Base-by-base conservation (phyloP, 2,888 invertebrate genomes). In the Anorthoa munda region DNA sequence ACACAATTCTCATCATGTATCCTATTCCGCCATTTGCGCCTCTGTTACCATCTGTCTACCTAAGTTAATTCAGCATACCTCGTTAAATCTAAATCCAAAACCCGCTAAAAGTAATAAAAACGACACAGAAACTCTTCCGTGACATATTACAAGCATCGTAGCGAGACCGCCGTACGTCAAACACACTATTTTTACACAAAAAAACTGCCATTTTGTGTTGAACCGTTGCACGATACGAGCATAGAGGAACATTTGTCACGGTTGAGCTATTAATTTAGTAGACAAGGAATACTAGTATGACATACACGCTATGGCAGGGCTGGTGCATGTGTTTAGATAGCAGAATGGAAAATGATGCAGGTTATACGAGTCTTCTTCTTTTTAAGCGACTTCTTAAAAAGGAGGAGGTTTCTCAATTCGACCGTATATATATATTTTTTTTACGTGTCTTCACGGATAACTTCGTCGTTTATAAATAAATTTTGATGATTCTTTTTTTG, bases 191-290 rank as follows among this genome's bases (percentile, higher is more conserved):
- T 83, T 84, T 77, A 74, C 77, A 77, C 69, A 84, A 81, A 82
- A 82, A 81, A 66, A 59, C 39, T 64, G 61, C 23, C 66, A 73
- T 55, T 76, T 61, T 75, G 56, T 66, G 56, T 79, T 67, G 64
- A 59, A 66, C 63, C 65, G 70, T 82, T 84, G 88, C 88, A 87
- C 85, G 90, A 83, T 81, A 83, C 70, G 72, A 75, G 81, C 67
- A 79, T 77, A 55, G 63, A 53, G 68, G n/a, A 64, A 84, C 87
- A 89, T 90, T 89, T 85, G 88, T 90, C 89, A 90, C 82, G 79
- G 81, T 45, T 15, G 15, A 75, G 84, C 89, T 83, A 89, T 89
- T 89, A 88, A 89, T 90, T 86, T 87, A 86, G 82, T 83, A 81
- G 85, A 83, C 85, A 85, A 72, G 51, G 77, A 76, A 83, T 78